Conservation (phyloP, 2,113 vertebrate species). For the Saimiri boliviensis region DNA sequence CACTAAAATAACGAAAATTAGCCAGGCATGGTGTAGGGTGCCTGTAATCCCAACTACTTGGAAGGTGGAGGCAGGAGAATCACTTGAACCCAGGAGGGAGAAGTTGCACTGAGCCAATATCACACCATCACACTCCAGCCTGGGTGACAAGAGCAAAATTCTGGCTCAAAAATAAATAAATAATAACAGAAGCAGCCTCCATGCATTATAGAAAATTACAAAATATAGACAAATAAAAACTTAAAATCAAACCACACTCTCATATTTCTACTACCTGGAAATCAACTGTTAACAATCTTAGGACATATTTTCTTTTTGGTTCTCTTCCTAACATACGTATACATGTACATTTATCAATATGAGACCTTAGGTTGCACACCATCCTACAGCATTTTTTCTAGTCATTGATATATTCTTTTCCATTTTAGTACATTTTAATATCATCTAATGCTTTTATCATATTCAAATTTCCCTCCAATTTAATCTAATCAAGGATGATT, state of each 20-base stretch:
- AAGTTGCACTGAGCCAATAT: too few relatives aligned
- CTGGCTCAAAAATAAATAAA: not conserved
- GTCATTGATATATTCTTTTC: not conserved
- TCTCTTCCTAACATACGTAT: not conserved
- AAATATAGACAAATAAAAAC: constrained; percentile 10
- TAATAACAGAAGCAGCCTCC: not conserved
- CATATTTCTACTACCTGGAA: not conserved
- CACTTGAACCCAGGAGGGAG: too few relatives aligned
- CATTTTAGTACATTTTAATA: not conserved
- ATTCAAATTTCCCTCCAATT: not conserved
- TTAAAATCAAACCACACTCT: not conserved
- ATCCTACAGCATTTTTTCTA: not conserved
- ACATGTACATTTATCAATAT: not conserved
- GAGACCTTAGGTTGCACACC: not conserved
- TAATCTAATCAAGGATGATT: not conserved
- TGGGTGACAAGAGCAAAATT: too few relatives aligned
- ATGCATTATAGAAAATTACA: not conserved
- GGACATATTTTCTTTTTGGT: not conserved
- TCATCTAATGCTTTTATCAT: not conserved
- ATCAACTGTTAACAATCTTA: not conserved
- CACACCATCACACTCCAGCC: too few relatives aligned
- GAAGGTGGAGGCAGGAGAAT: too few relatives aligned
- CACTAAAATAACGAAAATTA: too few relatives aligned
- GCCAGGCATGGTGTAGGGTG: too few relatives aligned
- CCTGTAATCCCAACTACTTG: too few relatives aligned